Evolutionary conservation across 2,888 invertebrate species (phyloP), one percentile per base, ranked within the genome.

Genomic region (Drosophila mimica): DNA sequence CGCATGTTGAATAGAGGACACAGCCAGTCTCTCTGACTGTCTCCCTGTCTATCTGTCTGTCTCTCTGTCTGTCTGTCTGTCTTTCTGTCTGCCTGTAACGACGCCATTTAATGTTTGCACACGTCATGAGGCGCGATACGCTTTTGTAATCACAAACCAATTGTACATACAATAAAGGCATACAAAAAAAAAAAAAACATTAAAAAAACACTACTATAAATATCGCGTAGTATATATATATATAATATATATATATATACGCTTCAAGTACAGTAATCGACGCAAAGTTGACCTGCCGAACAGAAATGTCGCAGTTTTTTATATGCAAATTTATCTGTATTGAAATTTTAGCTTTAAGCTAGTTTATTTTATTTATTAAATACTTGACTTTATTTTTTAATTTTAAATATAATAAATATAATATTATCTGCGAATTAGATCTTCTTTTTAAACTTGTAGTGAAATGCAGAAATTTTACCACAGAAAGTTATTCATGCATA

Each of bases 41-140:
- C 33, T 20, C 20, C 2, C 52, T 20, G n/a, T 17, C 31, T 9
- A 15, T 33, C n/a, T 33, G 25, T 20, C 25, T 15, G n/a, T 36
- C 25, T 25, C 6, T 17, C 25, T 36, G 11, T 25, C 25, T 31
- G 9, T 52, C 31, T 17, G 2, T 49, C 17, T 17, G 17, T 34
- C 20, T 34, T 15, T 36, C 34, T 54, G 54, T 28, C 54, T 28
- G 66, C 38, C 43, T 62, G 79, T 68, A 73, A 76, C 70, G 77
- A 68, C 73, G 90, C 89, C 84, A 88, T 90, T 90, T 89, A 85
- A 88, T 91, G 92, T 91, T 90, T 91, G 92, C 92, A 92, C 86
- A 91, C 84, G 84, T 92, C 92, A 92, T 82, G 91, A 81, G 62
- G 66, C 74, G 73, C 91, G 87, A 84, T 91, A 90, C 89, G 90